These are phyloP conservation scores for Chromis chromis DNA, from an alignment of 2,797 vertebrate genomes.

Conservation along the genomic window DNA sequence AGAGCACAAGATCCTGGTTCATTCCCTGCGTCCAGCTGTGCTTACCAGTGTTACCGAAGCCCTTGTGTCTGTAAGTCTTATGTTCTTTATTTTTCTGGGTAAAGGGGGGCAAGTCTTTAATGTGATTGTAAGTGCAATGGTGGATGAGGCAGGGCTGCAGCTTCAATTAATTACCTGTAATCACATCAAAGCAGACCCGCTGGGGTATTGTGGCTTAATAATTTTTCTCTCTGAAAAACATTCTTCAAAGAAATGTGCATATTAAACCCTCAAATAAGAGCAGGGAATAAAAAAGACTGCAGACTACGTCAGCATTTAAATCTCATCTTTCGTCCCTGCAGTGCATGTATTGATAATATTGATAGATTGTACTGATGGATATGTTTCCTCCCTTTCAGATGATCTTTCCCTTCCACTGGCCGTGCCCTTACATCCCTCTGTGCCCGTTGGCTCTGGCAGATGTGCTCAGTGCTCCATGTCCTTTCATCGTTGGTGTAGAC, in stretches of 20 bases:
- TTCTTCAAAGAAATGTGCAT: not conserved
- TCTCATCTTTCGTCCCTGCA: not conserved
- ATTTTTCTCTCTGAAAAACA: not conserved
- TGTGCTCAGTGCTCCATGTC: constrained; percentile 96
- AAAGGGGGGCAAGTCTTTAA: constrained; percentile 13
- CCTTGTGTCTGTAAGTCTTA: constrained; percentile 93
- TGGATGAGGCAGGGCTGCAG: constrained; percentile 4
- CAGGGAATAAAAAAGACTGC: constrained; percentile 1
- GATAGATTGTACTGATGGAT: not conserved
- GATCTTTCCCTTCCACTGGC: constrained; percentile 99
- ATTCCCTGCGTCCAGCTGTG: constrained; percentile 95
- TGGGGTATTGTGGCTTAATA: not conserved
- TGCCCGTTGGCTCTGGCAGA: constrained; percentile 97
- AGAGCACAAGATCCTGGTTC: constrained; percentile 98
- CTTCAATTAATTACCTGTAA: constrained; percentile 22
- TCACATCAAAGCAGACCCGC: constrained; percentile 22
- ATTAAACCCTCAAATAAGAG: not conserved
- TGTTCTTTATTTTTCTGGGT: constrained; percentile 13
- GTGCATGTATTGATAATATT: not conserved
- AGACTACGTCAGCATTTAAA: not conserved
- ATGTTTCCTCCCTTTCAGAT: constrained; percentile 83
- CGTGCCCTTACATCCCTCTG: constrained; percentile 97
- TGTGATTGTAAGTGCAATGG: constrained; percentile 15
- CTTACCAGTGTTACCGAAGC: constrained; percentile 98
- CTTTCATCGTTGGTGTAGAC: constrained; percentile 98